Base-by-base conservation (phyloP, 2,888 invertebrate species). In the Lithophane leautieri region DNA sequence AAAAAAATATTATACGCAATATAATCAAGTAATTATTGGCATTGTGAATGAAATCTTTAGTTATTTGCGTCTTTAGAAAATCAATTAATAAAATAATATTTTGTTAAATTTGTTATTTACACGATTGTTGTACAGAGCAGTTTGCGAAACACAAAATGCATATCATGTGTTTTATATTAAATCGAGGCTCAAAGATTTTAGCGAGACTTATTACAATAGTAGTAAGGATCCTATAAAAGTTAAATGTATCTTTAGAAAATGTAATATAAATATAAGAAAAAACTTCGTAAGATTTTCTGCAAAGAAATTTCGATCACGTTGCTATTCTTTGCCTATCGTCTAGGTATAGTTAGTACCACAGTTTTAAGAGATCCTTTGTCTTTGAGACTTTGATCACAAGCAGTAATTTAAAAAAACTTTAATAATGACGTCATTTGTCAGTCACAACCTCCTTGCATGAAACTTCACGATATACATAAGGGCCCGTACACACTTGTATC, bases 101-200 rank as follows among this genome's bases (percentile, higher is more conserved):
- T 92, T 93, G 93, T 94, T 94, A 91, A 92, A 93, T 92, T 94
- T 94, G 94, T 94, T 95, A 92, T 93, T 87, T 83, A 88, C 82
- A 81, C 72, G 42, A 79, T 86, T 92, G 89, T 91, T 94, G 93
- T 95, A 94, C 78, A 94, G 93, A 93, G 81, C 89, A 89, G 83
- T 90, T 84, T 84, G 85, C 85, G 87, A 90, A 88, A 88, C 82
- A 86, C 84, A 86, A 85, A 86, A 90, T 89, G 93, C 95, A 95
- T 95, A 95, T 95, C 95, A 94, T 89, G 89, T 91, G 89, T 91
- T 92, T 90, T 89, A 90, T 88, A 89, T 90, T 85, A 89, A 89
- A 88, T 88, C 82, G 86, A 93, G 90, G 95, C 94, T 94, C 94
- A 93, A 94, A 90, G 85, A 73, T 86, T 91, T 90, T 90, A 92